Evolutionary conservation across 2,888 invertebrate genomes (phyloP), one percentile per base, ranked within the genome.

Genomic region (Tortrix viridana): DNA sequence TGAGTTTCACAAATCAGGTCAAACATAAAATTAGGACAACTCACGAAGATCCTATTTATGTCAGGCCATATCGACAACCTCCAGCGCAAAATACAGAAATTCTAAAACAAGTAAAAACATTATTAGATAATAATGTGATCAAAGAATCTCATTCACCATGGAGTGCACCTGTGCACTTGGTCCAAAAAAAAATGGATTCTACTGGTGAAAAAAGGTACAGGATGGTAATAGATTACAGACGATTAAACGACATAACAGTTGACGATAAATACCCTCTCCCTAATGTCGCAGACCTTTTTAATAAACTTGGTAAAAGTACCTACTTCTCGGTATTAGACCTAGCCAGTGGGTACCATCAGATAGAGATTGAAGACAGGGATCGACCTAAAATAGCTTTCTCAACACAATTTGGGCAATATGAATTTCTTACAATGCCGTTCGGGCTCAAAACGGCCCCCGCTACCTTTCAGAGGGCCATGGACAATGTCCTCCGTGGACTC

Each of bases 101-200:
- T 19, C 63, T 73, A 23, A 71, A 49, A n/a, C 77, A 82, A 67
- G 72, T 77, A 41, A 55, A 74, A 9, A 69, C 75, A 64, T n/a
- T 80, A 57, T 61, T 80, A 67, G 49, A 71, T 5, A 66, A 81
- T 54, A 74, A 75, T 26, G 74, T 82, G 5, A 81, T 84, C 12
- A 60, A 69, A 55, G 73, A 74, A 12, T 72, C 71, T 0, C 57
- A 69, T 18, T 77, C 77, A 4, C 84, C 81, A 0, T 84, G 77
- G 76, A 76, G 72, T 47, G 71, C 73, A 6, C 82, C 80, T 1
- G 72, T 82, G 1, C 80, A 80, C 69, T 65, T 83, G 26, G 82
- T 84, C 0, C 78, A 79, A 0, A 81, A 84, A 58, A 81, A 83
- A 67, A 14, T 68, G 5, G 81, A 81, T 38, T 66, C 74, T 0